Conservation (phyloP, 2,113 vertebrate species). For the Semicossyphus pulcher region DNA sequence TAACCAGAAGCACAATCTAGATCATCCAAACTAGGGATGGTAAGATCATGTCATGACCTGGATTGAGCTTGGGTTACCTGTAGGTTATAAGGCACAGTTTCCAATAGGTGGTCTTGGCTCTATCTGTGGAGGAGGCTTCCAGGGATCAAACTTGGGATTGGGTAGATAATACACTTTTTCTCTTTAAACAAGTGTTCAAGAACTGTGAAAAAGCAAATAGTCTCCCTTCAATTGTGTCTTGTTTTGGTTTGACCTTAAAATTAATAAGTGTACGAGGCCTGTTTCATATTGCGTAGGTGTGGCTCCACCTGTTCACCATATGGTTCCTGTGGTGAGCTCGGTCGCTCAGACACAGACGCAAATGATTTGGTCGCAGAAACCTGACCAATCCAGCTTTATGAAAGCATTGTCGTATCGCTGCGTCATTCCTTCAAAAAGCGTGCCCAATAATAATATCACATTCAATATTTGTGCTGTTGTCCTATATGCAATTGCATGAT, state of each 20-base stretch:
- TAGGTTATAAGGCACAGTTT: too few relatives aligned
- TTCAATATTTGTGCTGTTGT: not conserved
- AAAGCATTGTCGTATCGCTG: not conserved
- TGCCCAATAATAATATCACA: not conserved
- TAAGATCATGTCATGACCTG: too few relatives aligned
- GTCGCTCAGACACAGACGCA: not conserved
- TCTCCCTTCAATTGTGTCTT: not conserved
- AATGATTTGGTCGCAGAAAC: conserved; percentile 9
- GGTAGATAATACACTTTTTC: too few relatives aligned
- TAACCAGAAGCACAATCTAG: too few relatives aligned
- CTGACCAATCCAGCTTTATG: not conserved
- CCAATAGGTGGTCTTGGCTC: too few relatives aligned
- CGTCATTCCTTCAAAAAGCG: not conserved
- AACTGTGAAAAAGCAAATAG: not conserved
- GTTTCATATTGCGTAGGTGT: not conserved
- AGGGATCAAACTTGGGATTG: too few relatives aligned
- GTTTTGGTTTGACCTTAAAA: conserved; percentile 12
- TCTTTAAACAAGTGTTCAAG: not conserved
- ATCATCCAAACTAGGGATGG: too few relatives aligned
- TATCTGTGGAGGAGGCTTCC: too few relatives aligned
- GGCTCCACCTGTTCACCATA: conserved; percentile 24
- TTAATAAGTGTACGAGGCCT: not conserved
- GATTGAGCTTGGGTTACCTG: too few relatives aligned
- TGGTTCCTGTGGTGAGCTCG: conserved; percentile 7
- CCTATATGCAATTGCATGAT: not conserved